Evolutionary conservation across 1,140 invertebrate genomes (phyloP), one percentile per base, ranked within the genome.

Genomic region (Calosoma granatense): DNA sequence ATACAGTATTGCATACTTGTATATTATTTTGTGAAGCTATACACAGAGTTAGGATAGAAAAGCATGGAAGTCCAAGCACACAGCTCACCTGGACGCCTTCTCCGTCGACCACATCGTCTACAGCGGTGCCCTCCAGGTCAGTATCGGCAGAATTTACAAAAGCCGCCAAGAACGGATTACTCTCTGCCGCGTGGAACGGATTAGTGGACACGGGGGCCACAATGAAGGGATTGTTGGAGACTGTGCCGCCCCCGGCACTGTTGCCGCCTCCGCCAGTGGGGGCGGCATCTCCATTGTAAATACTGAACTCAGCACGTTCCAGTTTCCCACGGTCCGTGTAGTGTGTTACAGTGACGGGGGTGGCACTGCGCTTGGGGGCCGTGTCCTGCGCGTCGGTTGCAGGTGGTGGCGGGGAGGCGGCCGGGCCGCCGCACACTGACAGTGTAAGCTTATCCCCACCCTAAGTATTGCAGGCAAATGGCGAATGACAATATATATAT

Each of bases 381-480:
- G 60, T 61, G 52, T 63, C 61, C 14, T 58, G 51, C 23, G 39
- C 47, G 20, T 52, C 60, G 56, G 51, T 20, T 56, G 56, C 56
- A 55, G 58, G 59, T 57, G 20, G 53, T 22, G 53, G 53, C 12
- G 54, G 57, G 47, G 64, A 56, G 51, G 60, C 53, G 22, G 59
- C 60, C 51, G 59, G 57, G 59, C 64, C 58, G 53, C 65, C 73
- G 56, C 72, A 78, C 60, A 85, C 78, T 58, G 81, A 77, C 53
- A 87, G 71, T 41, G 85, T 88, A 68, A 87, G 67, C 71, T 87
- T 87, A 70, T 87, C 85, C 62, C 85, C 86, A 62, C 86, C 86
- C 85, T 69, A 56, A 54, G 22, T 53, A 58, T 53, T 55, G 26
- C n/a, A 36, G n/a, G 6, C 26, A 36, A 36, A 36, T 36, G n/a